Conservation (phyloP, 1,140 invertebrate species). For the Littorina saxatilis region DNA sequence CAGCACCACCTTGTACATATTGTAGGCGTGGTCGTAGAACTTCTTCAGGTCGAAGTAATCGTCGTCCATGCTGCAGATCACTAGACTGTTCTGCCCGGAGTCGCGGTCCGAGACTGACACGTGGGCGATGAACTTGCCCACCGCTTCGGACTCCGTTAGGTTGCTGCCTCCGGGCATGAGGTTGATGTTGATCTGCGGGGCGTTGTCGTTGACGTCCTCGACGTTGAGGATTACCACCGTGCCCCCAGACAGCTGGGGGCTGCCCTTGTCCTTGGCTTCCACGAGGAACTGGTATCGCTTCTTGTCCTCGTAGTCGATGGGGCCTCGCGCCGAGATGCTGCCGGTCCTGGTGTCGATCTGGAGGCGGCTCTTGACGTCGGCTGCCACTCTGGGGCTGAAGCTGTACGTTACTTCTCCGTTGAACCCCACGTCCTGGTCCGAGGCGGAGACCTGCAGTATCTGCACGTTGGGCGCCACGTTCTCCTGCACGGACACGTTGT, state of each 20-base stretch:
- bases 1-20: constrained; percentile 60
- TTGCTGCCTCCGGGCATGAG: constrained; percentile 54
- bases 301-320: constrained; percentile 86
- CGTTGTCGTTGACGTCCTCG: constrained; percentile 66
- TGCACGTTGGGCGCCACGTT: constrained; percentile 70
- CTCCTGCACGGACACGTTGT: constrained; percentile 82
- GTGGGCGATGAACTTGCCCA: constrained; percentile 65
- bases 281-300: constrained; percentile 58
- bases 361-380: constrained; percentile 82
- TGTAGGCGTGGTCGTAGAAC: constrained; percentile 34
- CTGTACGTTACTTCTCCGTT: constrained; percentile 80
- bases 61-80: constrained; percentile 62
- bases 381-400: constrained; percentile 85
- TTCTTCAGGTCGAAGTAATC: constrained; percentile 46
- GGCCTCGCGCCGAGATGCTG: constrained; percentile 71
- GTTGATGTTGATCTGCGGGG: constrained; percentile 63
- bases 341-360: constrained; percentile 82
- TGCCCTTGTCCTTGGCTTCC: constrained; percentile 60
- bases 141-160: constrained; percentile 54
- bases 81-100: constrained; percentile 62
- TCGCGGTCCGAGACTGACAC: constrained; percentile 68
- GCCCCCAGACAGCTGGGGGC: constrained; percentile 43
- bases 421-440: constrained; percentile 66
- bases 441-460: constrained; percentile 59
- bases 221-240: constrained; percentile 61